Conservation (phyloP, 1,140 invertebrate genomes). For the Heliconius melpomene region DNA sequence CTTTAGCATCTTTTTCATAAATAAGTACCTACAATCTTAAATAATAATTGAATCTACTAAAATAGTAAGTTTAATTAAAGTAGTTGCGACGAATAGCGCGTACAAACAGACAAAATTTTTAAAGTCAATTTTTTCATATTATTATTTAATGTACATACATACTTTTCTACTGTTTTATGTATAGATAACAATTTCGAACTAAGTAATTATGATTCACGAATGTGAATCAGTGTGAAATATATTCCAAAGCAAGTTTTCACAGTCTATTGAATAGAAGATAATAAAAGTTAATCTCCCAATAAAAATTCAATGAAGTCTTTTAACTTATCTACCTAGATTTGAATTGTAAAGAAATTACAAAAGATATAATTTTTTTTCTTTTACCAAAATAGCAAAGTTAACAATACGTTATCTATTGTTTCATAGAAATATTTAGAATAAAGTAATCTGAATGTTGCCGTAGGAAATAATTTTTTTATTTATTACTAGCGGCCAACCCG, state of each 20-base stretch:
- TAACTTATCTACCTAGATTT: background rate
- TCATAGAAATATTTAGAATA: background rate
- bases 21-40: too few relatives aligned
- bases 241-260: background rate
- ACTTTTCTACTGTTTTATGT: too few relatives aligned
- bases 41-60: too few relatives aligned
- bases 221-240: background rate
- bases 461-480: background rate
- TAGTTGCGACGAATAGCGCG: too few relatives aligned
- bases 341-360: constrained; percentile 7
- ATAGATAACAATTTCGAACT: background rate
- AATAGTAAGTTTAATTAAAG: too few relatives aligned
- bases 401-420: constrained; percentile 5
- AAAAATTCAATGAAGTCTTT: constrained; percentile 4
- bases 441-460: background rate
- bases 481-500: background rate
- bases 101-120: too few relatives aligned
- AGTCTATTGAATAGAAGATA: background rate
- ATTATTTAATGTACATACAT: too few relatives aligned
- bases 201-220: constrained; percentile 3
- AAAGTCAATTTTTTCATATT: too few relatives aligned
- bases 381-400: background rate
- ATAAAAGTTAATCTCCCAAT: constrained; percentile 9
- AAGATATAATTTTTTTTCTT: constrained; percentile 9
- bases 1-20: too few relatives aligned